These are phyloP conservation scores for Nebria salina DNA, from an alignment of 2,888 invertebrate species.

Conservation along the genomic window DNA sequence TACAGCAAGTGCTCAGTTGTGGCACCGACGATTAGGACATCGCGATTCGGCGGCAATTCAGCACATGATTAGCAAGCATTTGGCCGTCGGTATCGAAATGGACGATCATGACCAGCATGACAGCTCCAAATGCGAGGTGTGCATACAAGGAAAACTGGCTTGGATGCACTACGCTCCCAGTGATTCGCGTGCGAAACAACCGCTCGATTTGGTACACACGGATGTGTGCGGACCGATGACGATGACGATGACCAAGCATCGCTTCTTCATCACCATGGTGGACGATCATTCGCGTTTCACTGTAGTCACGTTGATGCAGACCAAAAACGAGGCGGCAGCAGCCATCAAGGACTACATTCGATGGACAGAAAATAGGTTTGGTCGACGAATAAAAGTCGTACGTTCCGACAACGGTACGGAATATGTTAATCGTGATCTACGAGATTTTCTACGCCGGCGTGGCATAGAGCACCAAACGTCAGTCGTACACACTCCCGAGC, in stretches of 20 bases:
- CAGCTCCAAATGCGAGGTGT: conserved; percentile 43
- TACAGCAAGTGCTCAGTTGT: conserved; percentile 35
- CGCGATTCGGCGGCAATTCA: conserved; percentile 36
- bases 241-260: conserved; percentile 49
- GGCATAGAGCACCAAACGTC: conserved; percentile 22
- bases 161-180: conserved; percentile 50
- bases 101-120: conserved; percentile 39
- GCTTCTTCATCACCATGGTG: conserved; percentile 53
- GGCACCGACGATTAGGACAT: conserved; percentile 49
- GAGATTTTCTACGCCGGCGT: conserved; percentile 45
- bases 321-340: conserved; percentile 50
- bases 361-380: conserved; percentile 41
- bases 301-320: conserved; percentile 48
- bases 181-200: conserved; percentile 7
- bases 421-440: conserved; percentile 50
- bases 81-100: conserved; percentile 12
- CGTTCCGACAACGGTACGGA: conserved; percentile 52
- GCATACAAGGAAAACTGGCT: conserved; percentile 51
- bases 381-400: conserved; percentile 45
- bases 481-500: conserved; percentile 8
- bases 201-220: conserved; percentile 52
- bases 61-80: conserved; percentile 31
- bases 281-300: conserved; percentile 54
- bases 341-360: conserved; percentile 47
- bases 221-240: conserved; percentile 55